These are phyloP conservation scores for Siphamia tubifer DNA, from an alignment of 2,113 vertebrate genomes.

Conservation along the genomic window DNA sequence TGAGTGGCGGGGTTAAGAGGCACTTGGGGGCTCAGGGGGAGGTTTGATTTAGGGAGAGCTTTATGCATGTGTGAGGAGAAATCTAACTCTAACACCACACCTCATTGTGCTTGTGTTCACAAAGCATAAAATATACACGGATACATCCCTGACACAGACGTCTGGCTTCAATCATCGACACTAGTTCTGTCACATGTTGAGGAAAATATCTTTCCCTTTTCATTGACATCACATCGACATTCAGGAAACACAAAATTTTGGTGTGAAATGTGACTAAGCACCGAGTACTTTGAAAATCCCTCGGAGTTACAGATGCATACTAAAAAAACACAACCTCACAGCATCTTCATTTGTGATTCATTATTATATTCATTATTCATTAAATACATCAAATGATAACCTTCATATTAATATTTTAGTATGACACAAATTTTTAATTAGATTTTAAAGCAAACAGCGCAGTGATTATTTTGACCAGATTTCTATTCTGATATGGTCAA, in stretches of 20 bases:
- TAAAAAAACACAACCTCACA: not conserved
- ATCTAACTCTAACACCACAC: not conserved
- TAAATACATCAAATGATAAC: not conserved
- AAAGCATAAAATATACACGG: not conserved
- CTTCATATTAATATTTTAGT: conserved; percentile 1
- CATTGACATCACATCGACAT: not conserved
- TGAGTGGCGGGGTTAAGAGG: conserved; percentile 45
- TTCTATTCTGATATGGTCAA: too few relatives aligned
- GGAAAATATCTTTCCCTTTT: not conserved
- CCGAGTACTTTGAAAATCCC: not conserved
- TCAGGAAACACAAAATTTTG: not conserved
- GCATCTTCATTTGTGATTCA: conserved; percentile 2
- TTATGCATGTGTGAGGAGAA: not conserved
- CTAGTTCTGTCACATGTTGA: not conserved
- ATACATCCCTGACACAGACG: not conserved
- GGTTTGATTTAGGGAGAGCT: conserved; percentile 3
- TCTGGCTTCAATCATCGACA: not conserved
- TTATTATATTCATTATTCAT: too few relatives aligned
- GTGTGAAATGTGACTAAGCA: not conserved
- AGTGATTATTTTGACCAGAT: too few relatives aligned
- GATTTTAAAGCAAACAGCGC: too few relatives aligned
- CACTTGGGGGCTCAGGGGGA: conserved; percentile 14
- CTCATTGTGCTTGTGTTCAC: not conserved
- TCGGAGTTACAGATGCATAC: not conserved
- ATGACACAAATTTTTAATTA: too few relatives aligned